phyloP scores from a whole-genome alignment of 2,113 vertebrate species.

The Pedionomus torquatus region DNA sequence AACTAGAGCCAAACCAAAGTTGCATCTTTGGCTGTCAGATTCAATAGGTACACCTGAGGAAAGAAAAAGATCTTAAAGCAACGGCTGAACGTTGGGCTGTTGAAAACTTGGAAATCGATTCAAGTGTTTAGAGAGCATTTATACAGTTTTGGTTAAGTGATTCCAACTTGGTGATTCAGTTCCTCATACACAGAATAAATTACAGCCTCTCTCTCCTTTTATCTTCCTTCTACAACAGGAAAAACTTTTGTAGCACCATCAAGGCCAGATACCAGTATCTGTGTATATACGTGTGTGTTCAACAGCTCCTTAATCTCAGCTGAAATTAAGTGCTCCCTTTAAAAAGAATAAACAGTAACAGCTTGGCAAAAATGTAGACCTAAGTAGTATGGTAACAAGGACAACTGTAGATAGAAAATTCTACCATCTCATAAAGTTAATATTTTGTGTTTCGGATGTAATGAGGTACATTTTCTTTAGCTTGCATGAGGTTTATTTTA shows the following conservation, averaged over 20 bases:
- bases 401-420: background rate
- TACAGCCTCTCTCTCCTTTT: background rate
- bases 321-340: background rate
- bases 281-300: background rate
- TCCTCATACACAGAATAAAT: background rate
- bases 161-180: background rate
- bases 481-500: no score
- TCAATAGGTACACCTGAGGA: background rate
- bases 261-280: background rate
- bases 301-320: background rate
- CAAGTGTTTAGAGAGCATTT: background rate
- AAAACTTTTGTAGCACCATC: background rate
- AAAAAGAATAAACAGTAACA: background rate
- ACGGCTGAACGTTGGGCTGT: background rate
- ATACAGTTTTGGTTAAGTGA: background rate
- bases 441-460: background rate
- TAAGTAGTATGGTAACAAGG: background rate
- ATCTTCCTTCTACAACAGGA: background rate
- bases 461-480: background rate
- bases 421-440: background rate
- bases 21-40: background rate
- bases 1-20: background rate
- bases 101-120: background rate
- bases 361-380: background rate
- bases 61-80: background rate